Percentiles rank a stretch among this genome's conserved stretches.
These are phyloP conservation scores for Patiria pectinifera DNA, from an alignment of 53 echinoderm and acorn worm species.

Conservation along the genomic window DNA sequence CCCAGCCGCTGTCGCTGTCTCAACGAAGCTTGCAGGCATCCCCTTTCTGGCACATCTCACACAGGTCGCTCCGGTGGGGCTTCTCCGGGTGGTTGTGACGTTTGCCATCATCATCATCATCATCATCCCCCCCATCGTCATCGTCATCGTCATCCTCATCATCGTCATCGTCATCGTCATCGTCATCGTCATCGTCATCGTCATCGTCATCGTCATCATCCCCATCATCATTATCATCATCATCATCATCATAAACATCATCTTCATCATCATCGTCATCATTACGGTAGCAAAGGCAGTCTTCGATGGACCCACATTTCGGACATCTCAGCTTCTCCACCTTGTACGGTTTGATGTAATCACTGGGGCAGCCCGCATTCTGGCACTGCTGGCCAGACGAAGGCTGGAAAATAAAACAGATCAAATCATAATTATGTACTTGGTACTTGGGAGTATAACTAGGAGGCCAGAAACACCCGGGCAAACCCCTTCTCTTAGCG, in stretches of 20 bases:
- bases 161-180: too few species aligned
- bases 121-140: too few species aligned
- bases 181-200: too few species aligned
- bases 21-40: slow-evolving; percentile 13
- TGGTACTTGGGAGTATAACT: too few species aligned
- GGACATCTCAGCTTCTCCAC: slow-evolving; percentile 42
- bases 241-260: neutral
- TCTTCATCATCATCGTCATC: too few species aligned
- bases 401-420: slow-evolving; percentile 20
- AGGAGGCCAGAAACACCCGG: too few species aligned
- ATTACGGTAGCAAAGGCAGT: neutral
- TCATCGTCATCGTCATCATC: too few species aligned
- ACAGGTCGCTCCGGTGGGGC: slow-evolving; percentile 50
- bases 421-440: too few species aligned
- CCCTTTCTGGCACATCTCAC: slow-evolving; percentile 38
- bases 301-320: neutral
- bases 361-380: neutral
- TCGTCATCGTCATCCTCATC: too few species aligned
- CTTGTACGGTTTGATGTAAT: slow-evolving; percentile 40
- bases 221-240: neutral
- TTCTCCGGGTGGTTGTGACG: slow-evolving; percentile 30
- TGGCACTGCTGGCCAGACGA: slow-evolving; percentile 54
- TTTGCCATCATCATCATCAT: neutral
- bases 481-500: too few species aligned
- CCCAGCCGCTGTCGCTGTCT: neutral